Percentiles rank a stretch among this genome's conserved stretches.
phyloP scores from a whole-genome alignment of 2,888 invertebrate species.

The Drosophila siamana region DNA sequence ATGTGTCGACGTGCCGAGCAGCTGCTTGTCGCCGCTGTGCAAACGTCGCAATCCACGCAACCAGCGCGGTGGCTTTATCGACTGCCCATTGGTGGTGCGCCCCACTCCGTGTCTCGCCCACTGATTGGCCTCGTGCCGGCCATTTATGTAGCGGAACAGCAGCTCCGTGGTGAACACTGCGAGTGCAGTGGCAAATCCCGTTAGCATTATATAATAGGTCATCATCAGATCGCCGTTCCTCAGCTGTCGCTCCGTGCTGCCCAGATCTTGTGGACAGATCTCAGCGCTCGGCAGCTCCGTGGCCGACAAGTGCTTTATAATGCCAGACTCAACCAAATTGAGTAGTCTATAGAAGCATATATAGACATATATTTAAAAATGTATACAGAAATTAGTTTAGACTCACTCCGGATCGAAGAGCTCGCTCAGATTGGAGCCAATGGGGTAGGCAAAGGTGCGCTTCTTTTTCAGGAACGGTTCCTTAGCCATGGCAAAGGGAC shows the following conservation, averaged over 20 bases:
- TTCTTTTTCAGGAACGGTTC: constrained; percentile 88
- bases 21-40: constrained; percentile 55
- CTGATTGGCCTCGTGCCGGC: constrained; percentile 65
- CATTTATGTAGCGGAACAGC: constrained; percentile 82
- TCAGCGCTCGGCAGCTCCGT: constrained; percentile 90
- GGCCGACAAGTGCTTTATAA: constrained; percentile 89
- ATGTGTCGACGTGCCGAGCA: constrained; percentile 55
- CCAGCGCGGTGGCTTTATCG: constrained; percentile 72
- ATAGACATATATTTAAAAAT: background rate
- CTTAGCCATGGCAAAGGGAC: constrained; percentile 91
- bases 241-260: constrained; percentile 91
- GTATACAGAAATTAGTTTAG: too few species aligned
- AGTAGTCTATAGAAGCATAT: constrained; percentile 86
- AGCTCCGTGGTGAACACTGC: constrained; percentile 90
- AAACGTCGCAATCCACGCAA: constrained; percentile 50
- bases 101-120: constrained; percentile 79
- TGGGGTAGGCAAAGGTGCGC: constrained; percentile 91
- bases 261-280: constrained; percentile 93
- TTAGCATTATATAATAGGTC: constrained; percentile 91
- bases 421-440: constrained; percentile 87
- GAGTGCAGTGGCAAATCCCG: constrained; percentile 89
- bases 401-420: constrained; percentile 91
- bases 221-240: constrained; percentile 91
- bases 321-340: constrained; percentile 90
- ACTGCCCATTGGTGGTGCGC: constrained; percentile 77